These are phyloP conservation scores for Helicoverpa assulta DNA, from an alignment of 2,888 invertebrate species.

Conservation along the genomic window DNA sequence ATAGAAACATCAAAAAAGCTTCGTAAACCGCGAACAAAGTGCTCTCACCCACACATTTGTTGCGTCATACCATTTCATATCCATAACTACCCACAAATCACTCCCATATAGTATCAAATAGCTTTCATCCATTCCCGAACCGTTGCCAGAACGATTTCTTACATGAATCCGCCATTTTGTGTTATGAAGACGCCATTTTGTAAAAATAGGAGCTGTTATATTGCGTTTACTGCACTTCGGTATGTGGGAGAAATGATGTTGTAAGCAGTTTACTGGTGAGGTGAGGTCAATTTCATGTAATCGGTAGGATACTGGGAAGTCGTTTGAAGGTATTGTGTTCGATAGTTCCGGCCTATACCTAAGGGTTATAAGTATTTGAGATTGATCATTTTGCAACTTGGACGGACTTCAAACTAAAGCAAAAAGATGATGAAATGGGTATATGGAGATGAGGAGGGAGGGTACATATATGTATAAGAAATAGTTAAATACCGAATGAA, in stretches of 20 bases:
- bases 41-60: conserved; percentile 18
- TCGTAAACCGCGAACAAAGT: conserved; percentile 18
- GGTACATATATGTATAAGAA: too few relatives aligned
- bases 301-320: conserved; percentile 32
- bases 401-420: not conserved
- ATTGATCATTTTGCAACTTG: too few relatives aligned
- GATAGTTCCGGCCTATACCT: too few relatives aligned
- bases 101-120: conserved; percentile 15
- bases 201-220: conserved; percentile 44
- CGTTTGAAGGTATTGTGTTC: not conserved
- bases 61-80: conserved; percentile 33
- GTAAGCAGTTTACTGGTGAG: conserved; percentile 29
- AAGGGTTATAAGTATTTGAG: not conserved
- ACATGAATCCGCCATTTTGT: conserved; percentile 52
- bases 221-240: conserved; percentile 37
- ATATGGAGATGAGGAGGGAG: too few relatives aligned
- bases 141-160: conserved; percentile 40
- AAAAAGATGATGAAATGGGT: too few relatives aligned
- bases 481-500: not conserved
- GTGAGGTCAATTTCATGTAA: conserved; percentile 46
- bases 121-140: conserved; percentile 32
- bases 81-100: conserved; percentile 34
- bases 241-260: conserved; percentile 40
- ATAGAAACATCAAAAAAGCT: conserved; percentile 2
- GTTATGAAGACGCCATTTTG: conserved; percentile 51